Base-by-base conservation (phyloP, 1,140 invertebrate species). In the Lerema accius region DNA sequence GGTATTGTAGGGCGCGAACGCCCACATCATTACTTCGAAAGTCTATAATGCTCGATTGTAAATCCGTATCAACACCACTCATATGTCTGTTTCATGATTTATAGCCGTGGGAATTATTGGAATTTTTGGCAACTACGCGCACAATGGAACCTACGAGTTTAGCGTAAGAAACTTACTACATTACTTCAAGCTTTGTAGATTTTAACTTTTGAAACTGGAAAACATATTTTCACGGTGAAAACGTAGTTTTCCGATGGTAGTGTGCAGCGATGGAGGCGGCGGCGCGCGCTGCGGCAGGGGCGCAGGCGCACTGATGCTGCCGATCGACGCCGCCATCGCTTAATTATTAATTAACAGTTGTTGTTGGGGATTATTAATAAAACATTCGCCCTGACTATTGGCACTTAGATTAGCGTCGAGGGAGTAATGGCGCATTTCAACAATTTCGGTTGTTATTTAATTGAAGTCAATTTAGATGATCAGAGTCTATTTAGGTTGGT, bases 391-490 rank as follows among this genome's bases (percentile, higher is more conserved):
- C 85, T 84, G 78, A 83, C 87, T 90, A 90, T 90, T 85, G 87
- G 86, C 87, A 87, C 87, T 90, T 87, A 89, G 87, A 90, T 90
- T 90, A 90, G 78, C 86, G 83, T 71, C 73, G 87, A 86, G 87
- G 84, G 87, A 89, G 85, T 89, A 89, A 90, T 90, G 87, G 86
- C 86, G 87, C 87, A 90, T 90, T 90, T 89, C 87, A 90, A 89
- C 87, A 89, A 90, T 89, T 90, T 90, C 86, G 87, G 87, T 90
- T 90, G 88, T 90, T 90, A 90, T 90, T 90, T 90, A 90, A 90
- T 90, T 90, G 88, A 90, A 90, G 88, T 90, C 88, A 90, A 90
- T 90, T 90, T 90, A 90, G 86, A 90, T 89, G 88, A 90, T 90
- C 88, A 90, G 86, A 90, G 84, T 90, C 88, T 90, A 90, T 90